Percentiles rank a stretch among this genome's conserved stretches.
Evolutionary conservation across 1,140 invertebrate species (phyloP).

Genomic region (Nephotettix cincticeps): DNA sequence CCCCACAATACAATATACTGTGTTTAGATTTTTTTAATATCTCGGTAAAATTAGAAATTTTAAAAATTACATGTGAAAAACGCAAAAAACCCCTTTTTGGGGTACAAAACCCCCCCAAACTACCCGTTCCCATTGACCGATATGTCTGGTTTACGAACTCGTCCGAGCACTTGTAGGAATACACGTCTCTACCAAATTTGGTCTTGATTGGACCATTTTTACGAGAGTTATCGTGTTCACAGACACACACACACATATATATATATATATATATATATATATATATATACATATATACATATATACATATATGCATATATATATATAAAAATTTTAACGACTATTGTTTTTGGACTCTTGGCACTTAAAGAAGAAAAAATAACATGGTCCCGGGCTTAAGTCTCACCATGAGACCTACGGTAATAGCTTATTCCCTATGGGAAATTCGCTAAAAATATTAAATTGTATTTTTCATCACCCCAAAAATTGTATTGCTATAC

Average conservation of each 20-base stretch:
- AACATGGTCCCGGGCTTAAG: neutral
- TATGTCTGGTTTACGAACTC: neutral
- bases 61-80: too few relatives aligned
- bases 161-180: neutral
- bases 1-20: too few relatives aligned
- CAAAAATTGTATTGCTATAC: too few relatives aligned
- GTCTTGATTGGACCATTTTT: neutral
- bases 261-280: conserved; percentile 11
- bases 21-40: too few relatives aligned
- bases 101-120: too few relatives aligned
- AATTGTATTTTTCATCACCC: too few relatives aligned
- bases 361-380: neutral
- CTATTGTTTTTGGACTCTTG: neutral
- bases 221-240: neutral
- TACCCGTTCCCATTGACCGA: too few relatives aligned
- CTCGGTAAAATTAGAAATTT: too few relatives aligned
- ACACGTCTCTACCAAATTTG: neutral
- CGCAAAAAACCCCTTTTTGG: too few relatives aligned
- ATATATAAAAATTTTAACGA: neutral
- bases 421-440: neutral
- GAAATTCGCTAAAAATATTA: conserved; percentile 1
- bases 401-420: neutral
- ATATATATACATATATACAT: conserved; percentile 10
- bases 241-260: neutral
- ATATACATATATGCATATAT: conserved; percentile 4